Base-by-base conservation (phyloP, 35 echinoderm and acorn worm species). In the Anneissia japonica region DNA sequence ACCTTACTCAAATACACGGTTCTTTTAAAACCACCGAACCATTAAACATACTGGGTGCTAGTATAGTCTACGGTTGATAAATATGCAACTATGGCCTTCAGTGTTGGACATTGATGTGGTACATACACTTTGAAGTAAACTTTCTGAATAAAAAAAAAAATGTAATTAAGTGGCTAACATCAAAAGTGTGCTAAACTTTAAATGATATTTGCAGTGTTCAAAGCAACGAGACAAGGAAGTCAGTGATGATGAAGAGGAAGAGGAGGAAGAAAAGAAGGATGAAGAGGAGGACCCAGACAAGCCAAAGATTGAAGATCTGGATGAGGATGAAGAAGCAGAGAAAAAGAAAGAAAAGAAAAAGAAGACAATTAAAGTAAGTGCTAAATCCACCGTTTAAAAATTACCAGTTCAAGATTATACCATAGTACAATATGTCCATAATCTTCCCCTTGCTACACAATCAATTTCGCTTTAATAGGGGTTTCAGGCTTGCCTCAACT, bases 241-340 rank as follows among this genome's bases (percentile, higher is more conserved):
- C 31, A 97, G 95, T 83, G 95, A 97, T 80, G 95, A 97, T 89
- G 95, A 97, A 40, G 95, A 97, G 34, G 93, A 96, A 56, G 90
- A 96, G 39, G 93, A 88, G 39, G 46, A 84, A 73, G 81, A 93
- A 77, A 72, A 92, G 33, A 79, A 93, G 73, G 78, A 87, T 32
- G 93, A 92, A 23, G 82, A 86, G 23, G 77, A 91, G 38, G 79
- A 91, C n/a, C 82, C 85, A 86, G 74, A 94, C 80, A 40, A 77
- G 84, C 37, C 78, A 88, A 74, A 86, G 35, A 73, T 87, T 72
- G 81, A 97, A 80, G 84, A 93, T 91, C 81, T 91, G 46, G 91
- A 97, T 83, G 85, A 93, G 41, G 79, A 90, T 94, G 88, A 94
- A 87, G 92, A 86, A 39, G 40, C 31, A 35, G 16, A 84, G 84